phyloP scores from a whole-genome alignment of 2,113 vertebrate genomes.

The Rostratula benghalensis region DNA sequence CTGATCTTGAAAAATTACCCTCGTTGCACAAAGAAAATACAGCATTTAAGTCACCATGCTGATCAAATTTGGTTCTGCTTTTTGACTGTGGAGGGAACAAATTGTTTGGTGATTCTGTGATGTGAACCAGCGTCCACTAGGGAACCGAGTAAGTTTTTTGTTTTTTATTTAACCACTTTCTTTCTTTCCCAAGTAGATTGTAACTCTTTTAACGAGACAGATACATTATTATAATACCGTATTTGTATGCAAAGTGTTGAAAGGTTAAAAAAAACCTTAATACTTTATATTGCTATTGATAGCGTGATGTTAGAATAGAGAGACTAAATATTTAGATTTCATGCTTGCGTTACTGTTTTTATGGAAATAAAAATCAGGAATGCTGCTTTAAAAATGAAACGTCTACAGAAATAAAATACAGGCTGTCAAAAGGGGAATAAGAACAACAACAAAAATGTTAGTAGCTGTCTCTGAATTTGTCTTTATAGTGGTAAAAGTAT shows the following conservation, averaged over 20 bases:
- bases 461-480: constrained; percentile 85
- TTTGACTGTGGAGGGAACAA: constrained; percentile 53
- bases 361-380: constrained; percentile 49
- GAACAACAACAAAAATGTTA: constrained; percentile 65
- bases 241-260: not conserved
- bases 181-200: constrained; percentile 6
- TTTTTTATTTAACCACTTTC: not conserved
- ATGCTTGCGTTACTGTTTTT: constrained; percentile 7
- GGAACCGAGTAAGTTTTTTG: constrained; percentile 37
- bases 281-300: not conserved
- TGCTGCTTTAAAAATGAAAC: constrained; percentile 74
- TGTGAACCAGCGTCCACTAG: constrained; percentile 28
- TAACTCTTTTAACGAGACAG: not conserved
- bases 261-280: not conserved
- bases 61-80: constrained; percentile 68
- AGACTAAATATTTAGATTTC: constrained; percentile 36
- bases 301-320: not conserved
- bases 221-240: not conserved
- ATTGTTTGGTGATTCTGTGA: constrained; percentile 57
- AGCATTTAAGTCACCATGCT: constrained; percentile 63
- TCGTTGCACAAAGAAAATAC: constrained; percentile 63
- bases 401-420: constrained; percentile 64
- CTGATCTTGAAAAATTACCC: constrained; percentile 73
- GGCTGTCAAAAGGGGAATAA: constrained; percentile 90
- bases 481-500: constrained; percentile 81